A percentile compares a stretch with the other conserved stretches of the same genome.
Evolutionary conservation across 2,888 invertebrate species (phyloP).

Genomic region (Sisyra nigra): DNA sequence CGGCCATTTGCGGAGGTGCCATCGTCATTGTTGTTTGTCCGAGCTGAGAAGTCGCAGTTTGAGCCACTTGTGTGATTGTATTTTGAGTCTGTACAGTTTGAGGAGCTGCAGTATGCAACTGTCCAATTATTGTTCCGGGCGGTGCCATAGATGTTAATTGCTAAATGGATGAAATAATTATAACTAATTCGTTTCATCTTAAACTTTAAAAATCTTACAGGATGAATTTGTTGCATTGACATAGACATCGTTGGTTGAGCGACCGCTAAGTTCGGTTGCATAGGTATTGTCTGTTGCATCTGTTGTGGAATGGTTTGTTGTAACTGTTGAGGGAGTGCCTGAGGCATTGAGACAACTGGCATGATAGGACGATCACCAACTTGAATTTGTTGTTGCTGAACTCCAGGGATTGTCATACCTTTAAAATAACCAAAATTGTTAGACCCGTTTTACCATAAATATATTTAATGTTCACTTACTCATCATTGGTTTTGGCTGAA

Average conservation of each 20-base stretch:
- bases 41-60: slow-evolving; percentile 20
- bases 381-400: slow-evolving; percentile 30
- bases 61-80: slow-evolving; percentile 23
- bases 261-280: slow-evolving; percentile 29
- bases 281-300: slow-evolving; percentile 38
- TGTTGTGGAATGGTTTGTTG: slow-evolving; percentile 32
- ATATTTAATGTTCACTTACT: slow-evolving; percentile 22
- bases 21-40: slow-evolving; percentile 11
- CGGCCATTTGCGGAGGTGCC: slow-evolving; percentile 4
- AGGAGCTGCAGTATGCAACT: slow-evolving; percentile 21
- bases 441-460: not conserved
- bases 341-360: slow-evolving; percentile 50
- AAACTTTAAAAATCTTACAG: slow-evolving; percentile 32
- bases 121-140: slow-evolving; percentile 29
- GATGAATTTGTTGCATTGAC: slow-evolving; percentile 41
- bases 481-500: slow-evolving; percentile 38
- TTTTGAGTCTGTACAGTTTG: slow-evolving; percentile 23
- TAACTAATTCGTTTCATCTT: too few relatives aligned
- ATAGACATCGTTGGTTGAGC: slow-evolving; percentile 28
- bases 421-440: not conserved
- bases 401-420: slow-evolving; percentile 41
- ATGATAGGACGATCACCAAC: slow-evolving; percentile 37
- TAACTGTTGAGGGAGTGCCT: slow-evolving; percentile 37
- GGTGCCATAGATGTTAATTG: slow-evolving; percentile 35
- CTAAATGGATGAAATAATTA: slow-evolving; percentile 8